A percentile compares a stretch with the other conserved stretches of the same genome.
These are phyloP conservation scores for Taeniopygia guttata DNA, from an alignment of 2,797 vertebrate genomes.

Conservation along the genomic window DNA sequence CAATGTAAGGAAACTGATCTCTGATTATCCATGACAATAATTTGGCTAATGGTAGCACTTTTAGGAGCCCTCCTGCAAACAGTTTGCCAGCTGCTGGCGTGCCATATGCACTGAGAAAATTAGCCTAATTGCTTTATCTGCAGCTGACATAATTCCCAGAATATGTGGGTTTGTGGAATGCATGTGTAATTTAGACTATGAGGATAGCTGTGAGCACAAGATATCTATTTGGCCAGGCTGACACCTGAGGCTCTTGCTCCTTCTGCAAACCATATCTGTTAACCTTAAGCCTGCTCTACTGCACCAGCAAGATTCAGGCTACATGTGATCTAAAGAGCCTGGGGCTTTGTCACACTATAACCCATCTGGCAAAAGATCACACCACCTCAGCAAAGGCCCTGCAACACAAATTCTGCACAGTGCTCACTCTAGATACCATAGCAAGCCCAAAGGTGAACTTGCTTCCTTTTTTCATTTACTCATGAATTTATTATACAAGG, in stretches of 20 bases:
- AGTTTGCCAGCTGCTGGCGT: constrained; percentile 38
- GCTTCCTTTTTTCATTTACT: not conserved
- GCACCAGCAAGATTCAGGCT: not conserved
- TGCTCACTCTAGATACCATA: not conserved
- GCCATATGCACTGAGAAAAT: constrained; percentile 28
- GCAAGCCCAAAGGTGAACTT: not conserved
- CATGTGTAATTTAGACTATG: not conserved
- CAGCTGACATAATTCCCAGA: constrained; percentile 20
- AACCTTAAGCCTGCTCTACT: not conserved
- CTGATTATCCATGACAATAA: constrained; percentile 53
- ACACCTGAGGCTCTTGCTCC: not conserved
- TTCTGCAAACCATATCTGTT: not conserved
- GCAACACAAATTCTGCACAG: not conserved
- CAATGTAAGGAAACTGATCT: not conserved
- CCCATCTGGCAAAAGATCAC: not conserved
- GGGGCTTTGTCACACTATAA: not conserved
- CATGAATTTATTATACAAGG: not conserved
- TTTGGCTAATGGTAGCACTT: constrained; percentile 45
- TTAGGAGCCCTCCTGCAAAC: constrained; percentile 20
- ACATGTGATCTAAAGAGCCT: not conserved
- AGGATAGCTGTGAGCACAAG: not conserved
- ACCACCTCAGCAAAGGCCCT: not conserved
- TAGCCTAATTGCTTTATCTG: constrained; percentile 51
- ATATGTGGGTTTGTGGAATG: not conserved
- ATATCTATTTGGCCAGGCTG: not conserved